Evolutionary conservation across 2,888 invertebrate species (phyloP).

Genomic region (Aquatica leii): DNA sequence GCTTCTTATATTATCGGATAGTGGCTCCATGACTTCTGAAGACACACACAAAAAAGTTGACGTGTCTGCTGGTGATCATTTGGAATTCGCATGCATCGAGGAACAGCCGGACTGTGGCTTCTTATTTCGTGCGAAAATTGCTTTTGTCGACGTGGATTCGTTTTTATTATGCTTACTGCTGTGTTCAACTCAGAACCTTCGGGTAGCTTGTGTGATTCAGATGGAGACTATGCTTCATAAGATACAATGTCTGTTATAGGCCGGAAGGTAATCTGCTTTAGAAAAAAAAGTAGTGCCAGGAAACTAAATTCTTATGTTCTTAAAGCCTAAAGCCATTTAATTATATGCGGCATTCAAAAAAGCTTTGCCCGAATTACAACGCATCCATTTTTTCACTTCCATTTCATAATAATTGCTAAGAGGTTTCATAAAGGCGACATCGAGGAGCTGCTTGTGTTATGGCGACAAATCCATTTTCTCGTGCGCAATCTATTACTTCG

Average conservation of each 20-base stretch:
- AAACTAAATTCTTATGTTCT: neutral
- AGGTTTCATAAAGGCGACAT: constrained; percentile 22
- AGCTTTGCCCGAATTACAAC: neutral
- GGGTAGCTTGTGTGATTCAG: neutral
- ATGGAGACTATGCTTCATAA: too few species aligned
- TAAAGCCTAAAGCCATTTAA: neutral
- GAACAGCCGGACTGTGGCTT: too few species aligned
- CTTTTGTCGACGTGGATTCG: neutral
- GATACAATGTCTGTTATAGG: neutral
- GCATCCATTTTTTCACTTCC: neutral
- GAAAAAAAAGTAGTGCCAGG: neutral
- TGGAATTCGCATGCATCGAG: too few species aligned
- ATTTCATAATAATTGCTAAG: neutral
- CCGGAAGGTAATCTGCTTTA: neutral
- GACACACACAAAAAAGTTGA: neutral
- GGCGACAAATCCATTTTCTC: too few species aligned
- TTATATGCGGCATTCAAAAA: too few species aligned
- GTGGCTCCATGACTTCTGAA: too few species aligned
- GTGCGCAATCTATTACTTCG: too few species aligned
- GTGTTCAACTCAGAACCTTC: neutral
- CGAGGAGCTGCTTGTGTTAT: constrained; percentile 34
- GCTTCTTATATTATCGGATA: too few species aligned
- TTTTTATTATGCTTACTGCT: too few species aligned
- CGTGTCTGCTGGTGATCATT: neutral
- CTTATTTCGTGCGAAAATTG: neutral